Conservation (phyloP, 2,113 vertebrate genomes). For the Aramus guarauna region DNA sequence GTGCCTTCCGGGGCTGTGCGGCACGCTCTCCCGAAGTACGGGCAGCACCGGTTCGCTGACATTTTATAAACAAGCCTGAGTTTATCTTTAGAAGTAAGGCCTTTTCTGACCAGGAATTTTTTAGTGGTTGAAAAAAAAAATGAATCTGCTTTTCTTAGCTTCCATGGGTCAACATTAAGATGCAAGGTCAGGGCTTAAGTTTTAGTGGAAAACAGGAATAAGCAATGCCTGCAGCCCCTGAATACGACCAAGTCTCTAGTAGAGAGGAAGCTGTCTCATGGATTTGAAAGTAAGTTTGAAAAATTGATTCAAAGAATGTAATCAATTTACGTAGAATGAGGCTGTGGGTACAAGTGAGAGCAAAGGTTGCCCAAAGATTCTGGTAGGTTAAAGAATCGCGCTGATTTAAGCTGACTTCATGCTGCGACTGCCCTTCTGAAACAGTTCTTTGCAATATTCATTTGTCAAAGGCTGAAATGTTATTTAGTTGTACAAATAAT, state of each 20-base stretch:
- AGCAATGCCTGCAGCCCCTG: neutral
- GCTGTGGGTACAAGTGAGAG: neutral
- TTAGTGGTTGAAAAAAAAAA: neutral
- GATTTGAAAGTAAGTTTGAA: neutral
- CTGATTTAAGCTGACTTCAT: neutral
- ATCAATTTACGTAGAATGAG: neutral
- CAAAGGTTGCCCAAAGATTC: neutral
- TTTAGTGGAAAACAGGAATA: neutral
- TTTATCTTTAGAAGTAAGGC: neutral
- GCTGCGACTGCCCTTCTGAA: neutral
- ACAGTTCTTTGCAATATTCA: neutral
- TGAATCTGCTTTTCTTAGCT: neutral
- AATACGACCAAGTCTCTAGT: accelerated
- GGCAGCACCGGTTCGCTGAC: neutral
- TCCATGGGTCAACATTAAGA: neutral
- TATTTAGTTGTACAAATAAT: neutral
- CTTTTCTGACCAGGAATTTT: neutral
- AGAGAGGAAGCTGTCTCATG: neutral
- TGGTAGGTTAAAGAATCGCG: accelerated
- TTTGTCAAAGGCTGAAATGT: neutral
- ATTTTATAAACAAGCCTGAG: neutral
- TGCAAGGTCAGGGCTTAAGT: neutral
- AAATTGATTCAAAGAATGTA: neutral
- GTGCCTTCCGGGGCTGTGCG: neutral
- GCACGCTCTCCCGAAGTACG: accelerated